Conservation (phyloP, 1,140 invertebrate genomes). For the Conopomorpha cramerella region DNA sequence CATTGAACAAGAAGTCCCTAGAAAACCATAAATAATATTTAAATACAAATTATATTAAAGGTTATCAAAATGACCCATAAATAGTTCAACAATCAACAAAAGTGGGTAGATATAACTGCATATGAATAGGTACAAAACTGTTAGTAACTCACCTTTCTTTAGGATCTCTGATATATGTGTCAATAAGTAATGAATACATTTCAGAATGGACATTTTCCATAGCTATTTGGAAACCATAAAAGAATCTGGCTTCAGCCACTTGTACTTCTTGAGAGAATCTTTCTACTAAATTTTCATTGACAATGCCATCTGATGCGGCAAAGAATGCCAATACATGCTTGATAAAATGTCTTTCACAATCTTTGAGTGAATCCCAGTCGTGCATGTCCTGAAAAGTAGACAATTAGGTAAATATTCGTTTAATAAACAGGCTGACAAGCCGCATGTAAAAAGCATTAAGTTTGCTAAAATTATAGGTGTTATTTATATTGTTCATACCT, state of each 20-base stretch:
- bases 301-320: slow-evolving; percentile 99
- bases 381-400: slow-evolving; percentile 69
- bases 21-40: slow-evolving; percentile 11
- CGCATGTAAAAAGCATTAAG: slow-evolving; percentile 3
- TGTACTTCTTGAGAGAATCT: slow-evolving; percentile 97
- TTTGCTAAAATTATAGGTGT: not conserved
- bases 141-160: slow-evolving; percentile 77
- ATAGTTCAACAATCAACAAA: no score
- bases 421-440: no score
- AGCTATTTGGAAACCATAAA: slow-evolving; percentile 99
- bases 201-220: slow-evolving; percentile 99
- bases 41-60: not conserved
- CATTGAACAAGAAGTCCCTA: slow-evolving; percentile 94
- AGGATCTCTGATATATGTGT: slow-evolving; percentile 92
- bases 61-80: no score
- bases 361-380: slow-evolving; percentile 87
- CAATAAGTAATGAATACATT: slow-evolving; percentile 98
- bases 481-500: no score
- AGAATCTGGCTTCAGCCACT: slow-evolving; percentile 95
- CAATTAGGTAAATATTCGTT: not conserved
- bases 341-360: slow-evolving; percentile 92
- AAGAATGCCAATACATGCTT: slow-evolving; percentile 98
- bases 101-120: no score
- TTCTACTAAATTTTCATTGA: slow-evolving; percentile 99
- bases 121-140: no score